Conservation (phyloP, 2,888 invertebrate species). For the Watsonalla binaria region DNA sequence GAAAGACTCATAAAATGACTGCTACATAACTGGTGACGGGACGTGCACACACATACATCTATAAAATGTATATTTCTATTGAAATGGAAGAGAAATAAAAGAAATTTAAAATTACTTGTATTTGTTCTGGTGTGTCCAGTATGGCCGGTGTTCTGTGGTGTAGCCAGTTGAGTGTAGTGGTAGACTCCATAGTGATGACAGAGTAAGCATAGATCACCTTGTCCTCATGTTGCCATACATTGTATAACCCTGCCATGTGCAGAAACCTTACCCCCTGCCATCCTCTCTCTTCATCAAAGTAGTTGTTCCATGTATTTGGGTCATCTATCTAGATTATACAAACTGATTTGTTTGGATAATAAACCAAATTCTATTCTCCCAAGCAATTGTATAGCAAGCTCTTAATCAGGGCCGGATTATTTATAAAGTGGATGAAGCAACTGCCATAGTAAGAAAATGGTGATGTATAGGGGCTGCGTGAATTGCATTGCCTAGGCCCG, state of each 20-base stretch:
- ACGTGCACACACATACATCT: too few species aligned
- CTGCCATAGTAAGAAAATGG: too few species aligned
- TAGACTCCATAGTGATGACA: constrained; percentile 87
- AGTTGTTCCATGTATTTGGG: constrained; percentile 71
- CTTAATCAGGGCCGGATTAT: too few species aligned
- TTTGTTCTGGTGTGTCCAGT: constrained; percentile 81
- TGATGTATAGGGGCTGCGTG: too few species aligned
- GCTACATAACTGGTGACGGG: too few species aligned
- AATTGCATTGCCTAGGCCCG: too few species aligned
- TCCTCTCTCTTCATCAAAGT: constrained; percentile 70
- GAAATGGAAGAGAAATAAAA: too few species aligned
- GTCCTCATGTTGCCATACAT: constrained; percentile 80
- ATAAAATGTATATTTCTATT: too few species aligned
- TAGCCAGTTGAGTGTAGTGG: constrained; percentile 82
- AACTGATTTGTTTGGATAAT: background rate
- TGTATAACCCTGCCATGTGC: constrained; percentile 87
- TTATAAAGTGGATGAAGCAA: too few species aligned
- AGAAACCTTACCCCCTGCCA: constrained; percentile 82
- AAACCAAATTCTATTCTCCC: too few species aligned
- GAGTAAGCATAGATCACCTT: constrained; percentile 84
- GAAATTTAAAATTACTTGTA: constrained; percentile 50
- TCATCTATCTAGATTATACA: constrained; percentile 67
- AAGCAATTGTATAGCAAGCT: too few species aligned
- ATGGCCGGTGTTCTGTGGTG: constrained; percentile 91
- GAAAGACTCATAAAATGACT: too few species aligned